Conservation (phyloP, 2,888 invertebrate species). For the Eueremaeus valkanovi region DNA sequence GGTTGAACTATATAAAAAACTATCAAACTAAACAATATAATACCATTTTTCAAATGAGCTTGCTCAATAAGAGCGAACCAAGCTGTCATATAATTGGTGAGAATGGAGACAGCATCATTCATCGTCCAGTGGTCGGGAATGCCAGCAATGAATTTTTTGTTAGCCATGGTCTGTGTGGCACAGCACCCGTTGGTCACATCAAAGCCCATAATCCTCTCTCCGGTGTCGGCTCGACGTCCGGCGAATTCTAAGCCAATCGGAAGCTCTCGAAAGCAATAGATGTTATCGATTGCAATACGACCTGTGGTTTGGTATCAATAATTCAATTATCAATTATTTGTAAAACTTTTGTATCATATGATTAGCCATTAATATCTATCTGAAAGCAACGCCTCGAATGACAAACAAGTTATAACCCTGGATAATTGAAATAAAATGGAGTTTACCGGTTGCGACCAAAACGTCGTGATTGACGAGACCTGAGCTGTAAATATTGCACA, state of each 20-base stretch:
- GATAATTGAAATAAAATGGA: neutral
- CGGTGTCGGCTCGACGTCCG: constrained; percentile 65
- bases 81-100: constrained; percentile 82
- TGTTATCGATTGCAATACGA: constrained; percentile 73
- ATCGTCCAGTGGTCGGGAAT: constrained; percentile 80
- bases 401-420: too few relatives aligned
- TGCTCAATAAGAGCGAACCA: constrained; percentile 78
- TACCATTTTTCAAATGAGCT: too few relatives aligned
- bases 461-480: constrained; percentile 61
- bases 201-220: constrained; percentile 84
- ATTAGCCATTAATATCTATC: neutral
- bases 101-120: constrained; percentile 85
- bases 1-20: too few relatives aligned
- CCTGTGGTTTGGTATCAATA: too few relatives aligned
- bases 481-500: constrained; percentile 51
- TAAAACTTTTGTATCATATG: too few relatives aligned
- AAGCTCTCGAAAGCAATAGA: too few relatives aligned
- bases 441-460: constrained; percentile 94
- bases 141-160: constrained; percentile 54
- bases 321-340: too few relatives aligned
- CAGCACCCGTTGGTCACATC: constrained; percentile 82
- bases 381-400: constrained; percentile 58
- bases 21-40: too few relatives aligned
- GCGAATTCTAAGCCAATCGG: constrained; percentile 90
- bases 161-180: constrained; percentile 77